Percentiles rank a stretch among this genome's conserved stretches.
Conservation (phyloP, 2,888 invertebrate species). For the Thereva unica region DNA sequence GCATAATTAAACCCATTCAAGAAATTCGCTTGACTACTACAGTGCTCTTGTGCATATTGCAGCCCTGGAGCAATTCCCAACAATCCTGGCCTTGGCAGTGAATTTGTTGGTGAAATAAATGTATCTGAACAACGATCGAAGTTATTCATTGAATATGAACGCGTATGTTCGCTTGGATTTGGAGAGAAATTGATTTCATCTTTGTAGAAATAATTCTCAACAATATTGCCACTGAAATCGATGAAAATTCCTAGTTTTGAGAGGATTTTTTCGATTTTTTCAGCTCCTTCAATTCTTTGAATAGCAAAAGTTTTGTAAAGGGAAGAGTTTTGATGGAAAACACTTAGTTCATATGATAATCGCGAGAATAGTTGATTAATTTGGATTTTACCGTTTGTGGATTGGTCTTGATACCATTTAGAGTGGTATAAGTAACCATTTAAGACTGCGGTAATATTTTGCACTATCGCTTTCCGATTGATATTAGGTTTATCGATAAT, state of each 20-base stretch:
- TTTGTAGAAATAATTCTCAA: neutral
- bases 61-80: conserved; percentile 24
- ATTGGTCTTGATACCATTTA: conserved; percentile 38
- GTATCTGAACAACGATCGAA: no score
- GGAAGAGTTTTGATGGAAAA: conserved; percentile 15
- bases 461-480: neutral
- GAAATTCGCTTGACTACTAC: no score
- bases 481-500: neutral
- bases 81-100: conserved; percentile 19
- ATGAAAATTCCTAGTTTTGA: conserved; percentile 14
- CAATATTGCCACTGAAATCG: conserved; percentile 15
- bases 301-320: conserved; percentile 4
- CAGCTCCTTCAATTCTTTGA: neutral
- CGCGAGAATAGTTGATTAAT: conserved; percentile 27
- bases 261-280: conserved; percentile 16
- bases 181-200: no score
- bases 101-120: neutral
- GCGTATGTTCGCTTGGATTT: no score
- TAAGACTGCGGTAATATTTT: conserved; percentile 7
- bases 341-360: conserved; percentile 22
- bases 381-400: conserved; percentile 35
- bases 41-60: neutral
- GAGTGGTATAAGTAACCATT: conserved; percentile 37
- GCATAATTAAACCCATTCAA: no score
- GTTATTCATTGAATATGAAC: no score